Evolutionary conservation across 2,113 vertebrate genomes (phyloP).

Genomic region (Athene noctua): DNA sequence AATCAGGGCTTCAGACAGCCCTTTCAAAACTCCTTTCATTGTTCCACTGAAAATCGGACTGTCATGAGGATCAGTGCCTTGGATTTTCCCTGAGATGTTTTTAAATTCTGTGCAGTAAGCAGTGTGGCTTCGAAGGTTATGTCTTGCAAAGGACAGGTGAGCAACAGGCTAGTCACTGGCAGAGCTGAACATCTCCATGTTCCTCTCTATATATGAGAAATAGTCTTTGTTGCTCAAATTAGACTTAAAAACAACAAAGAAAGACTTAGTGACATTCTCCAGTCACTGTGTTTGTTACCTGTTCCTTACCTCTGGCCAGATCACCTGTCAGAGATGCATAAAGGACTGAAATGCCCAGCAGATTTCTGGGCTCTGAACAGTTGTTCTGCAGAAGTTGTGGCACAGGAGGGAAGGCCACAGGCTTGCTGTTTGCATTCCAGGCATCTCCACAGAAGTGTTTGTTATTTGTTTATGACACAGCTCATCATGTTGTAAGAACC

Average conservation of each 20-base stretch:
- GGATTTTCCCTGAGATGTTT: not conserved
- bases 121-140: not conserved
- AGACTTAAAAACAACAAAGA: not conserved
- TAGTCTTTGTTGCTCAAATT: not conserved
- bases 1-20: not conserved
- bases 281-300: not conserved
- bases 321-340: not conserved
- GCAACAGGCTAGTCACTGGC: not conserved
- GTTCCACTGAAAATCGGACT: not conserved
- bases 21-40: not conserved
- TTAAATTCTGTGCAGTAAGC: not conserved
- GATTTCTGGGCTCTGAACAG: not conserved
- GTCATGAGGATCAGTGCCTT: not conserved
- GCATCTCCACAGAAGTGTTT: slow-evolving; percentile 26
- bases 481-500: slow-evolving; percentile 24
- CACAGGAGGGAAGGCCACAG: not conserved
- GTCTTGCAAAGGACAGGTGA: not conserved
- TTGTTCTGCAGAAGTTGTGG: not conserved
- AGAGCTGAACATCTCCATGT: not conserved
- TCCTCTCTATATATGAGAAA: not conserved
- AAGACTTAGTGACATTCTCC: not conserved
- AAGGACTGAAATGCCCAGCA: not conserved
- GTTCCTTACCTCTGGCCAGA: not conserved
- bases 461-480: slow-evolving; percentile 45
- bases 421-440: not conserved